These are phyloP conservation scores for Cryptotis parvus DNA, from an alignment of 2,113 vertebrate species.

Conservation along the genomic window DNA sequence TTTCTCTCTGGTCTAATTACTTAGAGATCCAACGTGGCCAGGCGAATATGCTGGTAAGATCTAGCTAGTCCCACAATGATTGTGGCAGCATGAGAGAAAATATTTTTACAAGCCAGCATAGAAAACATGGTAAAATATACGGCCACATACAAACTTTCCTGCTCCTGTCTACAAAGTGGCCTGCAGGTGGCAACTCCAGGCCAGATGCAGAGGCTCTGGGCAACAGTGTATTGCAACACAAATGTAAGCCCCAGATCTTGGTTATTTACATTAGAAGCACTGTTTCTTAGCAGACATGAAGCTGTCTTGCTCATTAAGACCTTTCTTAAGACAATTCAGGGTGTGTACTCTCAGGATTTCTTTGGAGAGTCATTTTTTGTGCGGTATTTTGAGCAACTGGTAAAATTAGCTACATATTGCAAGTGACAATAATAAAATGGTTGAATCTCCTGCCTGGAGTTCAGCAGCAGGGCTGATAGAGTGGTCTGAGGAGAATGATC, in stretches of 20 bases:
- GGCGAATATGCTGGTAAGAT: too few relatives aligned
- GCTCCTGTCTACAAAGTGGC: too few relatives aligned
- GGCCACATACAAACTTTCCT: too few relatives aligned
- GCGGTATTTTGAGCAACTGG: constrained; percentile 14
- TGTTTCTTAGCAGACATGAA: neutral
- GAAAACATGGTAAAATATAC: too few relatives aligned
- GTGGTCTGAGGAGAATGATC: neutral
- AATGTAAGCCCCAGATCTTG: neutral
- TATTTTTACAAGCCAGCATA: too few relatives aligned
- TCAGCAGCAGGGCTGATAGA: neutral
- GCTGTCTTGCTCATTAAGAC: neutral
- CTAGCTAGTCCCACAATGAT: too few relatives aligned
- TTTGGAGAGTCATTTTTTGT: constrained; percentile 53
- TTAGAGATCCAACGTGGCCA: too few relatives aligned
- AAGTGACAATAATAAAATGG: constrained; percentile 4
- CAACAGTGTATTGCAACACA: too few relatives aligned
- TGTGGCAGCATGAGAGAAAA: too few relatives aligned
- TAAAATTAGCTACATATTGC: constrained; percentile 4
- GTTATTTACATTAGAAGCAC: constrained; percentile 41
- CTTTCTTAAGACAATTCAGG: constrained; percentile 42
- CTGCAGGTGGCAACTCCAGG: too few relatives aligned
- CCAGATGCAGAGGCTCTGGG: too few relatives aligned
- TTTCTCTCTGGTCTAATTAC: too few relatives aligned
- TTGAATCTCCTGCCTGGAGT: constrained; percentile 16
- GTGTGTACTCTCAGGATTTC: constrained; percentile 5